phyloP scores from a whole-genome alignment of 2,888 invertebrate species.

The Ennomos fuscantarius region DNA sequence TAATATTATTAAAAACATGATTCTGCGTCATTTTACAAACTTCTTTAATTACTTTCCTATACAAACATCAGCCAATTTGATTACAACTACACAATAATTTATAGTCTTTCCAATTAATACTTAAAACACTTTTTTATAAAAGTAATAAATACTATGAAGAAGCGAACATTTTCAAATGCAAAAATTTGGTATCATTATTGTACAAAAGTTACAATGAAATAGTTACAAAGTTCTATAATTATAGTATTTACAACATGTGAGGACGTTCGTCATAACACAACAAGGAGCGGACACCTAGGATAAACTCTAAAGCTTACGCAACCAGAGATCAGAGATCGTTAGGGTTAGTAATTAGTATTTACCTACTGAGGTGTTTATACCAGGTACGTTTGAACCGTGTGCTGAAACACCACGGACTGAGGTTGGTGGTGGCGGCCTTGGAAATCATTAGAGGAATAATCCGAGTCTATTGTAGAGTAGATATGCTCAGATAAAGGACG shows the following conservation, averaged over 20 bases:
- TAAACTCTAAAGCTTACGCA: slow-evolving; percentile 66
- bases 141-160: slow-evolving; percentile 77
- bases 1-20: slow-evolving; percentile 45
- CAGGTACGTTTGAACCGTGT: slow-evolving; percentile 82
- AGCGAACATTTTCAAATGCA: slow-evolving; percentile 79
- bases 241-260: slow-evolving; percentile 74
- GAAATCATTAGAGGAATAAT: slow-evolving; percentile 89
- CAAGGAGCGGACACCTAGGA: slow-evolving; percentile 66
- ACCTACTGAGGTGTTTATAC: slow-evolving; percentile 61
- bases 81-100: slow-evolving; percentile 82
- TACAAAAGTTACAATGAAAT: slow-evolving; percentile 79
- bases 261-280: slow-evolving; percentile 71
- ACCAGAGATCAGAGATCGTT: slow-evolving; percentile 72
- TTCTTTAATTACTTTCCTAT: slow-evolving; percentile 81
- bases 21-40: slow-evolving; percentile 70
- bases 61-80: slow-evolving; percentile 81
- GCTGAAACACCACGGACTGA: slow-evolving; percentile 78
- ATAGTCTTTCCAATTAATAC: slow-evolving; percentile 85
- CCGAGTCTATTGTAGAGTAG: slow-evolving; percentile 95
- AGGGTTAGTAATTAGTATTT: slow-evolving; percentile 48
- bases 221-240: slow-evolving; percentile 59
- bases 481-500: slow-evolving; percentile 94
- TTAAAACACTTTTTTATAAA: slow-evolving; percentile 74
- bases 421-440: slow-evolving; percentile 75
- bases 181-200: slow-evolving; percentile 84